Percentiles rank a stretch among this genome's conserved stretches.
Evolutionary conservation across 2,113 vertebrate species (phyloP).

Genomic region (Cheirogaleus medius): DNA sequence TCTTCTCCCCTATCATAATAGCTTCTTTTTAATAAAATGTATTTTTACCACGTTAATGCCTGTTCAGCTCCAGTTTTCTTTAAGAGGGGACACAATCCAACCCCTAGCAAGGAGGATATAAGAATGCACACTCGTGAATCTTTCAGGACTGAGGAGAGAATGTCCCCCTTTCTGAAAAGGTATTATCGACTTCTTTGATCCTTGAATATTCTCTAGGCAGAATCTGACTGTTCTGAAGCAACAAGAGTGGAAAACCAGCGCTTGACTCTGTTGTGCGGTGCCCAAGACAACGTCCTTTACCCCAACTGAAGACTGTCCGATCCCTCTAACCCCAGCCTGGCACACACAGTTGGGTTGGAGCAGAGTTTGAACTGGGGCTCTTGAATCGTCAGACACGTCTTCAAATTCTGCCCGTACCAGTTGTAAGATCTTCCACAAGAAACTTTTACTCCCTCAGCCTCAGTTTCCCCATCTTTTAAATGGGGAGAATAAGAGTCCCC

Average conservation of each 20-base stretch:
- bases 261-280: fast-evolving
- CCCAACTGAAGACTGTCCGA: too few relatives aligned
- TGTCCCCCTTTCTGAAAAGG: neutral
- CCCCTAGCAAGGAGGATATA: neutral
- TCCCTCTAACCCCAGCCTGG: neutral
- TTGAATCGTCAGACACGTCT: neutral
- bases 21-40: neutral
- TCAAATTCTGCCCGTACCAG: neutral
- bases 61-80: neutral
- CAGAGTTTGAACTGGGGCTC: neutral
- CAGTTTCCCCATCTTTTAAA: neutral
- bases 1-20: neutral
- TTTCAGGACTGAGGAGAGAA: neutral
- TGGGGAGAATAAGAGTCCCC: neutral
- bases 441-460: neutral
- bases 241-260: neutral
- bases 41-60: neutral
- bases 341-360: neutral
- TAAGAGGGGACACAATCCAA: neutral
- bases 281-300: fast-evolving
- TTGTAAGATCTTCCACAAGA: neutral
- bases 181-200: neutral
- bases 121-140: neutral
- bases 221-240: neutral
- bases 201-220: neutral